Evolutionary conservation across 2,797 vertebrate species (phyloP), one percentile per base, ranked within the genome.

Genomic region (Muscicapa striata): DNA sequence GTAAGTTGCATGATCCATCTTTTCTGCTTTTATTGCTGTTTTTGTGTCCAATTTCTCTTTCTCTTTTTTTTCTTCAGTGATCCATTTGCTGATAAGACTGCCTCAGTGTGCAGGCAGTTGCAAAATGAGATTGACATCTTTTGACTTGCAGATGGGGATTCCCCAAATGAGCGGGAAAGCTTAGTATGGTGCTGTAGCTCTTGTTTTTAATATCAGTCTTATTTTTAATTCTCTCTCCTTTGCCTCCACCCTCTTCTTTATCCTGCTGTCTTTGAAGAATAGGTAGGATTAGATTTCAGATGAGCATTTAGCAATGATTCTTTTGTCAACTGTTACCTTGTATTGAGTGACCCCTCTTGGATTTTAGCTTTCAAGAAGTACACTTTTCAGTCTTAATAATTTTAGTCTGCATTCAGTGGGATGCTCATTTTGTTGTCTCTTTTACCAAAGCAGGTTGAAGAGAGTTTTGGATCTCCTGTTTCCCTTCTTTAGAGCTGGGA

Each of bases 71-170:
- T 51, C 11, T 20, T 54, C 13, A 40, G 0, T 69, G 63, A 59
- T 79, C 17, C 9, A 5, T 86, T 93, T 89, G 27, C 80, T 81
- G 82, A 21, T 85, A 61, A 64, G 64, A 36, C 70, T 36, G 36
- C 55, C 8, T 51, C 30, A 41, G 23, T 34, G 9, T 79, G 52
- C 74, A 87, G 57, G 51, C 51, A 62, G 12, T 59, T 90, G n/a
- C n/a, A 66, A 26, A 92, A 84, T 34, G 41, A 78, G 58, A 36
- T 51, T 67, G 74, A 24, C 29, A 21, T 78, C 76, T 88, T 91
- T 76, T 76, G 34, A 55, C 27, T 72, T 87, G 74, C n/a, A 52
- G 7, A 5, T 69, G 70, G 62, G 51, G 18, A n/a, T 87, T 93
- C 15, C 69, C 48, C 3, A 0, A 30, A 19, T 48, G 46, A 87